Evolutionary conservation across 2,113 vertebrate species (phyloP), one percentile per base, ranked within the genome.

Genomic region (Carlito syrichta): DNA sequence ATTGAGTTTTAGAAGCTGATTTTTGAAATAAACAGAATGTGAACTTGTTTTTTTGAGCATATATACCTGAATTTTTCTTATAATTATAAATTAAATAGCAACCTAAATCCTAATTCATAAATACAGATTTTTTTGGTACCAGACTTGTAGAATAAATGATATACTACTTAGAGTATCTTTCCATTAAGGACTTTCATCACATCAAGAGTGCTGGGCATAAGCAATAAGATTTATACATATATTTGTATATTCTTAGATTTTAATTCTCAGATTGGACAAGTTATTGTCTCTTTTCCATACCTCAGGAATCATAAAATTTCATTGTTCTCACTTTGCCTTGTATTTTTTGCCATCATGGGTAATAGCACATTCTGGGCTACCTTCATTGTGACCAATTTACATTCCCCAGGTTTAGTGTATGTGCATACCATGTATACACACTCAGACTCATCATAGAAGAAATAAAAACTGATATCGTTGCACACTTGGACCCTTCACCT

Each of bases 41-140:
- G 50, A 91, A 69, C 76, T 79, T 84, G 76, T 82, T 87, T 95
- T n/a, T 79, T 84, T 82, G 91, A 95, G 71, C 40, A 50, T 32
- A 56, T 25, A 0, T 68, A 56, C 20, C 9, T 50, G 25, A 52
- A 88, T 83, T 38, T 6, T 38, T 88, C 38, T 66, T 81, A n/a
- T n/a, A n/a, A n/a, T 92, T 68, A 38, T 85, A 76, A 79, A 50
- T 16, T 68, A 71, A 92, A 32, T 74, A 69, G n/a, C n/a, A n/a
- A 89, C 2, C 45, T 73, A 73, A 54, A 56, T 58, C 63, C 85
- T 62, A 93, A 78, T 86, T 92, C 78, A 9, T 22, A 86, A 86
- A 23, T 74, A 35, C 11, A 54, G 6, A 38, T 35, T 54, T 86
- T 63, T 76, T 50, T 43, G 62, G 30, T 40, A 77, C 82, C 32